Conservation (phyloP, 2,113 vertebrate species). For the Corynorhinus townsendii region DNA sequence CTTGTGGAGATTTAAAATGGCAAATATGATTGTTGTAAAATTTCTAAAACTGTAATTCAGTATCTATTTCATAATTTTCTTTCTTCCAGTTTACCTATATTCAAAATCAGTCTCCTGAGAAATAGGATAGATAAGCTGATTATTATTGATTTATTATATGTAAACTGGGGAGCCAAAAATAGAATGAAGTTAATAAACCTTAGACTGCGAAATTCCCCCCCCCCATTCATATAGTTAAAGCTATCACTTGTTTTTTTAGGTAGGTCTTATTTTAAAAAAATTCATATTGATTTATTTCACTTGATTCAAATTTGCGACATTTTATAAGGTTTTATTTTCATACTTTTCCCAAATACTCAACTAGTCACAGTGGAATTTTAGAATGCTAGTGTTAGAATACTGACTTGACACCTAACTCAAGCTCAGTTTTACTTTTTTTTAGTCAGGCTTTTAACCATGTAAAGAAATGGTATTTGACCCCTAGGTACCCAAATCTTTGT, state of each 20-base stretch:
- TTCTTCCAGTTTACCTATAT: not conserved
- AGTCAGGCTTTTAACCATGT: not conserved
- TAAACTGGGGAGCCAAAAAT: not conserved
- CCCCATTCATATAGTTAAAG: too few species aligned
- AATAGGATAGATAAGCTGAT: not conserved
- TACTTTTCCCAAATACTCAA: not conserved
- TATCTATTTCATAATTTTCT: not conserved
- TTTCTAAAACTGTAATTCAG: not conserved
- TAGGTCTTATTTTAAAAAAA: conserved; percentile 2
- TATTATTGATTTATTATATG: not conserved
- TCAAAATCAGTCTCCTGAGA: not conserved
- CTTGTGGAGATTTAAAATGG: not conserved
- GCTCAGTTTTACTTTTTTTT: not conserved
- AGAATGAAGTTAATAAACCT: not conserved
- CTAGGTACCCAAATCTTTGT: not conserved
- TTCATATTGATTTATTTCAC: not conserved
- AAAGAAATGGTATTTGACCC: not conserved
- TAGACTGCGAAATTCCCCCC: not conserved
- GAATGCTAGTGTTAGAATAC: not conserved
- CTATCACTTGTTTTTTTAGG: not conserved
- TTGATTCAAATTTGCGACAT: conserved; percentile 29
- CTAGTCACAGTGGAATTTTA: not conserved
- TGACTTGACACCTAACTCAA: not conserved
- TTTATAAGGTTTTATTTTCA: not conserved
- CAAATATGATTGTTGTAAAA: not conserved